A percentile compares a stretch with the other conserved stretches of the same genome.
Evolutionary conservation across 1,140 invertebrate species (phyloP).

Genomic region (Yoshiicerus persimilis): DNA sequence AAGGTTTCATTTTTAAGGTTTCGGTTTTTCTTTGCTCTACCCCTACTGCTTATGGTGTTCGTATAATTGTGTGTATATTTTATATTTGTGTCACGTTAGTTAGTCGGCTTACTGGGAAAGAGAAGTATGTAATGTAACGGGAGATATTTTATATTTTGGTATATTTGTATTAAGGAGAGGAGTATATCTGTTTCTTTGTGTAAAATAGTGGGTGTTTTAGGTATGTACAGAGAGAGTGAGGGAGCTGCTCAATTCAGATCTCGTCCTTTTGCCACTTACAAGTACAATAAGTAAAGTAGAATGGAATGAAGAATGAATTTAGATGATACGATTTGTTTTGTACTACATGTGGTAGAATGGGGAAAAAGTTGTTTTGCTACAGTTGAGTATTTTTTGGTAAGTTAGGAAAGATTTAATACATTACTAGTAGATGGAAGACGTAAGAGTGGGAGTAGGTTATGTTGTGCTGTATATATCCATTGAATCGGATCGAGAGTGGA

Average conservation of each 20-base stretch:
- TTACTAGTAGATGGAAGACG: neutral
- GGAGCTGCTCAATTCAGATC: neutral
- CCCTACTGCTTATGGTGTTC: too few species aligned
- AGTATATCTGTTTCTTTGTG: too few species aligned
- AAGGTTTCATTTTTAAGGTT: too few species aligned
- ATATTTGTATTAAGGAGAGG: too few species aligned
- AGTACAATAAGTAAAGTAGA: neutral
- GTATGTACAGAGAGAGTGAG: too few species aligned
- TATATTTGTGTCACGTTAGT: too few species aligned
- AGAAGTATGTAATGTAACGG: too few species aligned
- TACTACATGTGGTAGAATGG: neutral
- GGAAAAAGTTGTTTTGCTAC: neutral
- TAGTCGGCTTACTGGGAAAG: too few species aligned
- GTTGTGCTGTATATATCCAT: neutral
- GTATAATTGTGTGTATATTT: too few species aligned
- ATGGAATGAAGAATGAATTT: neutral
- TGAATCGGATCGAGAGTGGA: neutral
- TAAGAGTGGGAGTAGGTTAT: neutral
- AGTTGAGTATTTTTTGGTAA: neutral
- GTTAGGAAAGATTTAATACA: neutral
- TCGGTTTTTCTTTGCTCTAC: too few species aligned
- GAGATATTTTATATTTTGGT: too few species aligned
- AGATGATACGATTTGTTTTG: neutral
- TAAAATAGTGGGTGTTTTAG: too few species aligned
- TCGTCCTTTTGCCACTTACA: neutral